Evolutionary conservation across 2,113 vertebrate genomes (phyloP).

Genomic region (Sigmodon hispidus): DNA sequence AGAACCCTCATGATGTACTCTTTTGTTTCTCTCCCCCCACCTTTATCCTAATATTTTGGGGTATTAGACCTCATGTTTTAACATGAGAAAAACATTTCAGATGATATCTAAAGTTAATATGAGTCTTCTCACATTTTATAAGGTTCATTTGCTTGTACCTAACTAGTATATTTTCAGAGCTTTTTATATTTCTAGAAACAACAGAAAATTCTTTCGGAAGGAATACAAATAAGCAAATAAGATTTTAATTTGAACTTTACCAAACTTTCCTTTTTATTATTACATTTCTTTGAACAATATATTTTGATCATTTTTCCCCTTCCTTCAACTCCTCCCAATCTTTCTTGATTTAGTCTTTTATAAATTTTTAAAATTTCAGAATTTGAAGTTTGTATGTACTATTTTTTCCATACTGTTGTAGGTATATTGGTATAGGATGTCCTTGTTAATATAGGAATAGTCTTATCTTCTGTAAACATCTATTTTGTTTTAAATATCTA

Average conservation of each 20-base stretch:
- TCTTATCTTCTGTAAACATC: background rate
- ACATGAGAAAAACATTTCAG: background rate
- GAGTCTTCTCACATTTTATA: slow-evolving; percentile 44
- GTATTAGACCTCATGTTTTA: background rate
- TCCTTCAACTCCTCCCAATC: background rate
- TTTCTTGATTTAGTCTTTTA: slow-evolving; percentile 50
- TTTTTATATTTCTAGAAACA: background rate
- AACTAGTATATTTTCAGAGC: slow-evolving; percentile 18
- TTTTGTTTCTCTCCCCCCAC: background rate
- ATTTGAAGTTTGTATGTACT: slow-evolving; percentile 50
- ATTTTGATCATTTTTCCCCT: background rate
- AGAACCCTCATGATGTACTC: background rate
- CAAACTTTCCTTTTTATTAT: background rate
- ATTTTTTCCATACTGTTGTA: slow-evolving; percentile 6
- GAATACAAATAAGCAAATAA: background rate
- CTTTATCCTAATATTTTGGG: background rate
- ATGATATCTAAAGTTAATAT: slow-evolving; percentile 42
- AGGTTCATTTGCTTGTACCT: slow-evolving; percentile 36
- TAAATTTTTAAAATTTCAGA: slow-evolving; percentile 3
- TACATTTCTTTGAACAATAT: background rate
- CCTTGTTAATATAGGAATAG: slow-evolving; percentile 31
- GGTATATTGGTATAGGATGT: slow-evolving; percentile 27
- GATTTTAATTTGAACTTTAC: slow-evolving; percentile 34
- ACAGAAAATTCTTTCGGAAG: slow-evolving; percentile 13
- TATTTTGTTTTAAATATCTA: slow-evolving; percentile 50